Conservation (phyloP, 2,888 invertebrate species). For the Bugulina stolonifera region DNA sequence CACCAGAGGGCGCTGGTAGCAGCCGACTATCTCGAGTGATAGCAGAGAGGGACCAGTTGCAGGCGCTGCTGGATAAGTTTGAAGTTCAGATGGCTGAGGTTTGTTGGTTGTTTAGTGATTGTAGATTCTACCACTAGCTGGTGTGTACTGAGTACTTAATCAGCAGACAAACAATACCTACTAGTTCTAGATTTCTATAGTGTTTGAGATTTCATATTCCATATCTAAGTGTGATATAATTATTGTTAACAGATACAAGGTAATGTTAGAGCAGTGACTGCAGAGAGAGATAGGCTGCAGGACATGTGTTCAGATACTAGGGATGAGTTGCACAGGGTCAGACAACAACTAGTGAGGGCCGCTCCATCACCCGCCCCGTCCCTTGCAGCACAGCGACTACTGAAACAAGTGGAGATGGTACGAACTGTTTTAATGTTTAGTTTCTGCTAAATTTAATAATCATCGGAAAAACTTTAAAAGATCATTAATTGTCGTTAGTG, state of each 20-base stretch:
- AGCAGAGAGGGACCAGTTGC: constrained; percentile 50
- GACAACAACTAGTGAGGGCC: constrained; percentile 45
- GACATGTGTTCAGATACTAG: constrained; percentile 35
- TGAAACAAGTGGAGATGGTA: constrained; percentile 47
- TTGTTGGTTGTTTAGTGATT: constrained; percentile 7
- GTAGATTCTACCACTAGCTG: too few species aligned
- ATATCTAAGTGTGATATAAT: not conserved
- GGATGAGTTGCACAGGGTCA: constrained; percentile 45
- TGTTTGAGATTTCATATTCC: not conserved
- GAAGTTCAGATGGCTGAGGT: constrained; percentile 53
- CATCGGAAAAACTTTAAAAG: too few species aligned
- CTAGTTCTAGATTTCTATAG: too few species aligned
- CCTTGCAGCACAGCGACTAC: constrained; percentile 51
- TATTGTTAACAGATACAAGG: constrained; percentile 44
- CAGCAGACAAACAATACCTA: too few species aligned
- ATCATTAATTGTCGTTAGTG: too few species aligned
- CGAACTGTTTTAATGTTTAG: not conserved
- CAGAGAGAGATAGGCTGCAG: constrained; percentile 48
- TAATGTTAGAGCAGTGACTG: constrained; percentile 51
- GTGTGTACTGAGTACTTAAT: too few species aligned
- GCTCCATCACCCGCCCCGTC: constrained; percentile 50
- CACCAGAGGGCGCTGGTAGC: not conserved
- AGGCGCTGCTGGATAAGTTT: constrained; percentile 50
- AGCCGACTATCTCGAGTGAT: not conserved
- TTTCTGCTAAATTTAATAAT: not conserved